These are phyloP conservation scores for Nyctibius bracteatus DNA, from an alignment of 2,113 vertebrate genomes.

Conservation along the genomic window DNA sequence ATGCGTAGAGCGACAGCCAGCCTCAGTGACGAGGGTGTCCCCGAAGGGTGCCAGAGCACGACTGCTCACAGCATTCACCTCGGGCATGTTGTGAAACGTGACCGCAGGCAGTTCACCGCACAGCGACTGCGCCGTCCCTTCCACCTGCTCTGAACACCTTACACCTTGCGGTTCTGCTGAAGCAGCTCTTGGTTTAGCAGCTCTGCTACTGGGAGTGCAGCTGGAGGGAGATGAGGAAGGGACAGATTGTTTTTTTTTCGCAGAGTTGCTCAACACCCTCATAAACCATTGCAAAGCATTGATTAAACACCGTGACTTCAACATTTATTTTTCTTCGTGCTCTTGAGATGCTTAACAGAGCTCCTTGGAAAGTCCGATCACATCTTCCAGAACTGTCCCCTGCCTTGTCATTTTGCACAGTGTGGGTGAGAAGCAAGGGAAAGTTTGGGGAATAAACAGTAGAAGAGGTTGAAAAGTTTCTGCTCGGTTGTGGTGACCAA, in stretches of 20 bases:
- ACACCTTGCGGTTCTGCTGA: not conserved
- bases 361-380: not conserved
- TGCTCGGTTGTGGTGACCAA: not conserved
- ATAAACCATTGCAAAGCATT: not conserved
- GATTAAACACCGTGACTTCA: not conserved
- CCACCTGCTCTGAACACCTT: not conserved
- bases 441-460: not conserved
- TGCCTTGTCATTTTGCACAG: not conserved
- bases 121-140: rapidly evolving
- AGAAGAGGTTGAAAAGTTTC: not conserved
- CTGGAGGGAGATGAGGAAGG: not conserved
- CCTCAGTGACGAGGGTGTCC: not conserved
- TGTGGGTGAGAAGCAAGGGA: not conserved
- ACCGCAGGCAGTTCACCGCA: not conserved
- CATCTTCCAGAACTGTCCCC: not conserved
- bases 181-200: not conserved
- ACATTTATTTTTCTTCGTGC: not conserved
- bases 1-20: not conserved
- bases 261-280: not conserved
- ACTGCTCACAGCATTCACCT: rapidly evolving
- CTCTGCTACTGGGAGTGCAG: not conserved
- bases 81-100: not conserved
- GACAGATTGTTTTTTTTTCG: not conserved
- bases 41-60: not conserved
- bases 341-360: not conserved